A percentile compares a stretch with the other conserved stretches of the same genome.
Conservation (phyloP, 2,113 vertebrate species). For the human (Homo sapiens) region DNA sequence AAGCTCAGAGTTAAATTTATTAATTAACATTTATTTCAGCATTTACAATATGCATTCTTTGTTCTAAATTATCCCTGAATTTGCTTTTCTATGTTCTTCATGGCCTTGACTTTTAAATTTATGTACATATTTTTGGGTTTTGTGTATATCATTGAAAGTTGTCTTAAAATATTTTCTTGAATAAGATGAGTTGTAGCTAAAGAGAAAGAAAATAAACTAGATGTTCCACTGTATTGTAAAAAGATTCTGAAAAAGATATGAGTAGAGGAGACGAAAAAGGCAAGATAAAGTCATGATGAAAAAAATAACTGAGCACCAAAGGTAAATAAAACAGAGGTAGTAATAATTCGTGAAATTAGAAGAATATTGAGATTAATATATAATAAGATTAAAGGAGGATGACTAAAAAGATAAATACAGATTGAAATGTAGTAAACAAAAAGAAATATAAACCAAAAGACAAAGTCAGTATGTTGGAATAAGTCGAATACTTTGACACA, state of each 20-base stretch:
- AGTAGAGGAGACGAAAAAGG: background rate
- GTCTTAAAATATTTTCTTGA: background rate
- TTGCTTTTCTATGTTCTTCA: slow-evolving; percentile 3
- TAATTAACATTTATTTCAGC: background rate
- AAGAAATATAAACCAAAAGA: background rate
- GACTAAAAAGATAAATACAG: background rate
- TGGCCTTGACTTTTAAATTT: background rate
- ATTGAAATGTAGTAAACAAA: background rate
- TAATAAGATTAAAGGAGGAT: background rate
- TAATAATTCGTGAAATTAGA: background rate
- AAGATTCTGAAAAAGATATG: background rate
- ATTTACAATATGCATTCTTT: background rate
- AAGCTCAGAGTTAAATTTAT: slow-evolving; percentile 8
- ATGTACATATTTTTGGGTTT: background rate
- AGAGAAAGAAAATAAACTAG: background rate
- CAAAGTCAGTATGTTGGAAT: background rate
- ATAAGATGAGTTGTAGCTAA: background rate
- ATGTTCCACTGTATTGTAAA: background rate
- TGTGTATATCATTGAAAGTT: background rate
- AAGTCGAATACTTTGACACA: background rate
- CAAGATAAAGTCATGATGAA: background rate
- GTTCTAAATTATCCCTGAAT: background rate
- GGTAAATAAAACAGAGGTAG: background rate
- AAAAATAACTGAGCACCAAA: background rate
- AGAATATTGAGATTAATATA: background rate